Percentiles rank a stretch among this genome's conserved stretches.
Evolutionary conservation across 2,113 vertebrate genomes (phyloP).

Genomic region (Mesocricetus auratus): DNA sequence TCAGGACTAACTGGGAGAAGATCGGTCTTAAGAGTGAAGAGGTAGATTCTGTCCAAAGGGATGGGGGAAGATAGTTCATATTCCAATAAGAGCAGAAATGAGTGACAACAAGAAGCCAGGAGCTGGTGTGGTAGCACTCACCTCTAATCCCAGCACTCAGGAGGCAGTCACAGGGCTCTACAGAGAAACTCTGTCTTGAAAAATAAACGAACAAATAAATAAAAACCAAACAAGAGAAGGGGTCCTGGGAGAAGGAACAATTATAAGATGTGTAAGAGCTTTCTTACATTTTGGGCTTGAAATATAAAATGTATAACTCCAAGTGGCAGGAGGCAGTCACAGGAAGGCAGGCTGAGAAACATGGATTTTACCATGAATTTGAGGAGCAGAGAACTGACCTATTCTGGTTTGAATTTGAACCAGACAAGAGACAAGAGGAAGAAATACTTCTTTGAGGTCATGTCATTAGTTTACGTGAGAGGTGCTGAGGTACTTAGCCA

Average conservation of each 20-base stretch:
- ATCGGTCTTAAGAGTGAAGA: not conserved
- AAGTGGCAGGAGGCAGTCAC: not conserved
- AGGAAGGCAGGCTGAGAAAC: not conserved
- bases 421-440: not conserved
- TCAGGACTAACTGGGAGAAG: not conserved
- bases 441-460: not conserved
- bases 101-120: not conserved
- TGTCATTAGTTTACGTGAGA: not conserved
- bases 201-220: not conserved
- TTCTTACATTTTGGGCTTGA: not conserved
- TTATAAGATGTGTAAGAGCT: not conserved
- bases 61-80: not conserved
- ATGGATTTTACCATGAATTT: conserved; percentile 14
- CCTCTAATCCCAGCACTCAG: not conserved
- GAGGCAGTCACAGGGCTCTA: too few relatives aligned
- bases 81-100: not conserved
- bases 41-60: not conserved
- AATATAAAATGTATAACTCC: not conserved
- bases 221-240: not conserved
- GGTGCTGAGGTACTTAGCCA: not conserved
- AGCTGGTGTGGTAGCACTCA: not conserved
- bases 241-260: not conserved
- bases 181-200: not conserved
- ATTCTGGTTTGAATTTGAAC: conserved; percentile 26
- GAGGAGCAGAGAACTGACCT: not conserved